Evolutionary conservation across 2,797 vertebrate genomes (phyloP), one percentile per base, ranked within the genome.

Genomic region (Remorina albescens): DNA sequence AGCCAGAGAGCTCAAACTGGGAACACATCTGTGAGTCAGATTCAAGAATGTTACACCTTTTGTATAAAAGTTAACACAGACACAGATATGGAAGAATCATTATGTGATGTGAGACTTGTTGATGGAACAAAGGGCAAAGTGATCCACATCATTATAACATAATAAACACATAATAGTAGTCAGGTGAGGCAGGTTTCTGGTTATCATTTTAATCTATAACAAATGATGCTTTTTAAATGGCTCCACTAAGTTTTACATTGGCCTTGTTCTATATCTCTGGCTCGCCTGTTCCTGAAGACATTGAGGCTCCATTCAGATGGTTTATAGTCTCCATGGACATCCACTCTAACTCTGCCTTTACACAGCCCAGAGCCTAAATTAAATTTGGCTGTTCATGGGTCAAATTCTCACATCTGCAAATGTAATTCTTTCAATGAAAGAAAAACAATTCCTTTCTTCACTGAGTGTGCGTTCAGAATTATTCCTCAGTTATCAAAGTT

Each of bases 401-500:
- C 30, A 60, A 60, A 55, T 49, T 50, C 30, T 64, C 55, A 49
- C 49, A 46, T 56, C 60, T 75, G 8, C 39, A 54, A 62, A 66
- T 75, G 19, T 9, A 41, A 60, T 49, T 47, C 50, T 32, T 34
- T 65, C 23, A 58, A 8, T 19, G n/a, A 61, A 34, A 58, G 32
- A 30, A 67, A 66, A 55, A n/a, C 36, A 59, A 8, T 2, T 6
- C 2, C 47, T 26, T 37, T 49, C 56, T 47, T 70, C 21, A 11
- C 11, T 30, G 59, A 54, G 46, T 15, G 6, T 62, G 26, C 55
- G 75, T 78, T 30, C 7, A n/a, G 58, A 65, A 66, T 62, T 49
- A 76, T 57, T 51, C 39, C 19, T 50, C 46, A 50, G 30, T 59
- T 75, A 53, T 74, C 71, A 61, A 18, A 71, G 64, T 63, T 73